Conservation (phyloP, 2,797 vertebrate species). For the Helicolenus hilgendorfi region DNA sequence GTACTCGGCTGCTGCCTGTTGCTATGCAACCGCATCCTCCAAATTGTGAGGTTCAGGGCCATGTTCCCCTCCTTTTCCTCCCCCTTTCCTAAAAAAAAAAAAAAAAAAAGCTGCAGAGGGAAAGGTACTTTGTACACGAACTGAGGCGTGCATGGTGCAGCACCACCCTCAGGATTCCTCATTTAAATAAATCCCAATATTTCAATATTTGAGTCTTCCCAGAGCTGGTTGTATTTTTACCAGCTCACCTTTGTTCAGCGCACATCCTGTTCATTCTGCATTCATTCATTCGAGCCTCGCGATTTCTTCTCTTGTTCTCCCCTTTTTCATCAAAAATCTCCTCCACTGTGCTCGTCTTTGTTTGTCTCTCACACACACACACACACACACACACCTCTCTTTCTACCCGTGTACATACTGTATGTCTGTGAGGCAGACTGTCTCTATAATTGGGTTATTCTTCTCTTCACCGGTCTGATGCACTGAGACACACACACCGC, state of each 20-base stretch:
- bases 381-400: constrained; percentile 20
- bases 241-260: constrained; percentile 63
- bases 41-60: constrained; percentile 91
- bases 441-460: constrained; percentile 89
- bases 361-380: constrained; percentile 57
- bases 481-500: constrained; percentile 76
- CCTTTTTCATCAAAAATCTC: constrained; percentile 79
- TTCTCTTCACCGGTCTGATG: constrained; percentile 86
- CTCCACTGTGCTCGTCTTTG: constrained; percentile 64
- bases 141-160: constrained; percentile 43
- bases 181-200: constrained; percentile 77
- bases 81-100: constrained; percentile 11
- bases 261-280: constrained; percentile 50
- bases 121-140: constrained; percentile 70
- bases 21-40: constrained; percentile 86
- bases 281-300: constrained; percentile 20
- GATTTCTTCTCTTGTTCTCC: constrained; percentile 27
- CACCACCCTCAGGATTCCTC: constrained; percentile 66
- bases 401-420: constrained; percentile 63
- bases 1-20: constrained; percentile 81
- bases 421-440: constrained; percentile 86
- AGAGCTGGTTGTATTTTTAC: constrained; percentile 40
- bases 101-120: constrained; percentile 46
- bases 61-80: constrained; percentile 76
- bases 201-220: constrained; percentile 71